phyloP scores from a whole-genome alignment of 2,797 vertebrate genomes.

The Furcifer pardalis region DNA sequence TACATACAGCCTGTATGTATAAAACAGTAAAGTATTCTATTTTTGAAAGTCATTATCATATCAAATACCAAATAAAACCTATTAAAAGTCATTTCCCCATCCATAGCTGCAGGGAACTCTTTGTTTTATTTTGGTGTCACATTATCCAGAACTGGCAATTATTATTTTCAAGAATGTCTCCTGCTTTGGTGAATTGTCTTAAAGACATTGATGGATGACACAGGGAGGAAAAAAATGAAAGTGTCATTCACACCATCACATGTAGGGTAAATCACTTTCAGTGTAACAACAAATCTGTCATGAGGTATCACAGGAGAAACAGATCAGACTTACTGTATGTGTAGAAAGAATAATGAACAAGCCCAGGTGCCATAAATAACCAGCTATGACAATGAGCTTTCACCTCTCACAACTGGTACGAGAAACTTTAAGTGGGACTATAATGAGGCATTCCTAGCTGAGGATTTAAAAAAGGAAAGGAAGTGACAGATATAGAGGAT shows the following conservation, averaged over 20 bases:
- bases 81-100: neutral
- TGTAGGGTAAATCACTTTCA: slow-evolving; percentile 27
- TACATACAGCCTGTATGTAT: too few relatives aligned
- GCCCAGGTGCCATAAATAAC: slow-evolving; percentile 24
- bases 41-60: neutral
- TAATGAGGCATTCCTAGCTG: neutral
- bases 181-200: slow-evolving; percentile 1
- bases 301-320: slow-evolving; percentile 6
- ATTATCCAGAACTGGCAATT: slow-evolving; percentile 1
- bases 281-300: slow-evolving; percentile 30
- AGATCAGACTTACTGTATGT: slow-evolving; percentile 5
- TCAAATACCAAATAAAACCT: neutral
- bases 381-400: slow-evolving; percentile 27
- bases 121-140: slow-evolving; percentile 6
- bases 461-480: slow-evolving; percentile 12
- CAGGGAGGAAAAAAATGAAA: neutral
- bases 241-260: neutral
- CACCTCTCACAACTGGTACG: neutral
- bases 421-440: slow-evolving; percentile 19
- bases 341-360: neutral
- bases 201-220: slow-evolving; percentile 16
- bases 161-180: neutral
- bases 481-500: neutral
- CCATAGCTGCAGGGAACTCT: neutral
- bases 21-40: too few relatives aligned